Base-by-base conservation (phyloP, 2,113 vertebrate genomes). In the Trematomus loennbergii region DNA sequence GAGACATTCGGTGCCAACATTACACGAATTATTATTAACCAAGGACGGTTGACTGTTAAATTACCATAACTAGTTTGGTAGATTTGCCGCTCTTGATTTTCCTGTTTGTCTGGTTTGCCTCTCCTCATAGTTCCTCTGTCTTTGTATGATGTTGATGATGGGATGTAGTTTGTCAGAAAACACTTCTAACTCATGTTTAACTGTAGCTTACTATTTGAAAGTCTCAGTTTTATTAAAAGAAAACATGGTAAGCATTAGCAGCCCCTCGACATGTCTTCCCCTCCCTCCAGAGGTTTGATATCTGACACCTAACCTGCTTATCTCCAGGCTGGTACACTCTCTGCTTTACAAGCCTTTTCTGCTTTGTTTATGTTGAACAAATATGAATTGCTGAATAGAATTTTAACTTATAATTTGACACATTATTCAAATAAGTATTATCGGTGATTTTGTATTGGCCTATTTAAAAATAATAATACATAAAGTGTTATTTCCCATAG, bases 31-130 rank as follows among this genome's bases (percentile, higher is more conserved):
- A n/a, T 13, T 29, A 13, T 48, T 36, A 72, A 6, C 13, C 17
- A 43, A 53, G 36, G 29, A 29, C 29, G 29, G 5, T 40, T 40
- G 36, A 40, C 36, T 12, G 11, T 25, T 29, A 5, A 29, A 20
- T n/a, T 36, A 17, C 13, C 16, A 4, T 6, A 18, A 25, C 64
- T 17, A 16, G 57, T 33, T 17, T 22, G 45, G 3, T 60, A 57
- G 25, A 48, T 61, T 54, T 33, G 5, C 36, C 57, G 57, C 50
- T 72, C 84, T 61, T 75, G 88, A 81, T 82, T 75, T 90, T 83
- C 91, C 85, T 71, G 91, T 92, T 91, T 10, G 45, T 81, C 91
- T 73, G 15, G 90, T 87, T 87, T 86, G 65, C 6, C 46, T 58
- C 29, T 61, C 36, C 49, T 63, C 52, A 45, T 43, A 67, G 73